Conservation (phyloP, 2,113 vertebrate species). For the Notiomystis cincta region DNA sequence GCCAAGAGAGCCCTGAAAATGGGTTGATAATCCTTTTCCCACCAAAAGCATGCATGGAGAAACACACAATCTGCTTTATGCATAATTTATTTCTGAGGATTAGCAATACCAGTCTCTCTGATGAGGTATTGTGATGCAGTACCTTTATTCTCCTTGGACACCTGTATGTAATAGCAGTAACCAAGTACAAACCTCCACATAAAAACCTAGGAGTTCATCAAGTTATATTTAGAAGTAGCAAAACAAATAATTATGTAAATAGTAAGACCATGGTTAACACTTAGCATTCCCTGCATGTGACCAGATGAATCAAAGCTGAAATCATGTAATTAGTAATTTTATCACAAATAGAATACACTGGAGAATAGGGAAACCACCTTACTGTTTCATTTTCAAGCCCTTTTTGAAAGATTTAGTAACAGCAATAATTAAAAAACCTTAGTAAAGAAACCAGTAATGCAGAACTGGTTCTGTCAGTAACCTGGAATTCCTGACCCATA, state of each 20-base stretch:
- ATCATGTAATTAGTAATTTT: not conserved
- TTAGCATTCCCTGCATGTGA: not conserved
- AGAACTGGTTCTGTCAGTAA: not conserved
- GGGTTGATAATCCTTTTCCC: not conserved
- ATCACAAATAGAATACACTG: not conserved
- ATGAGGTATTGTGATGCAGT: not conserved
- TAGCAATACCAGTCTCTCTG: not conserved
- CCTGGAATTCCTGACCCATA: not conserved
- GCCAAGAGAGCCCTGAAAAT: not conserved
- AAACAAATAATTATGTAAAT: not conserved
- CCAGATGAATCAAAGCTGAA: not conserved
- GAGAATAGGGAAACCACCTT: not conserved
- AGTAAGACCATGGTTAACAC: not conserved
- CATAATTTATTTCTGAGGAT: constrained; percentile 8
- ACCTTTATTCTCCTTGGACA: not conserved
- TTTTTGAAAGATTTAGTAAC: not conserved
- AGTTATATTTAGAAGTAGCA: not conserved
- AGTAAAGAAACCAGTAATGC: not conserved
- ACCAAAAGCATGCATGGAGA: not conserved
- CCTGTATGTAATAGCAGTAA: not conserved
- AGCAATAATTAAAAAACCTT: not conserved
- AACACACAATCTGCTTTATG: not conserved
- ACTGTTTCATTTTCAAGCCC: not conserved
- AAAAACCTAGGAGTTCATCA: not conserved
- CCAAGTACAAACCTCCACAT: not conserved